Percentiles rank a stretch among this genome's conserved stretches.
phyloP scores from a whole-genome alignment of 2,113 vertebrate species.

The Suricata suricatta region DNA sequence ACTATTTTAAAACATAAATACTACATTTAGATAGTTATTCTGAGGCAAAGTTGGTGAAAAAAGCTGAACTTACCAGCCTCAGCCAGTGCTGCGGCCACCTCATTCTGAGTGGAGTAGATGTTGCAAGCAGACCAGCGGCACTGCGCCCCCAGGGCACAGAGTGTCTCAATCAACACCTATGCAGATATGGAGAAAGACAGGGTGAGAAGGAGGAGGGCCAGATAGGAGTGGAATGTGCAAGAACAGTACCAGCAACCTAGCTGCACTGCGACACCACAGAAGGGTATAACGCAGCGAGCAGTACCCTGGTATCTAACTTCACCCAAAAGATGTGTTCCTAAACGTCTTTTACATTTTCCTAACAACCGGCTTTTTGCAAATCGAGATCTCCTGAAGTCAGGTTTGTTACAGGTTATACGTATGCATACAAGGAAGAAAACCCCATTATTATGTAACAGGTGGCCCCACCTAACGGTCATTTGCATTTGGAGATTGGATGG shows the following conservation, averaged over 20 bases:
- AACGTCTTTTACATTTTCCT: constrained; percentile 14
- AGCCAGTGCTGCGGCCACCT: constrained; percentile 96
- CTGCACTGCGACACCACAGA: background rate
- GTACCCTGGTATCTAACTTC: background rate
- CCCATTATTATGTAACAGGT: background rate
- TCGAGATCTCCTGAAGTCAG: background rate
- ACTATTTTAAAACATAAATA: background rate
- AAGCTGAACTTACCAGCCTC: constrained; percentile 90
- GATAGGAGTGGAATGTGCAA: background rate
- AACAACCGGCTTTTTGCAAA: background rate
- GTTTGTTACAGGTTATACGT: background rate
- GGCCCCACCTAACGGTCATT: background rate
- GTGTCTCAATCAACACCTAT: constrained; percentile 97
- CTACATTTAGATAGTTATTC: background rate
- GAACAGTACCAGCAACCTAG: background rate
- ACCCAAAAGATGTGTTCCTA: background rate
- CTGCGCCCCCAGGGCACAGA: constrained; percentile 96
- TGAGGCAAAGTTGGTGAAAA: background rate
- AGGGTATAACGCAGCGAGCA: background rate
- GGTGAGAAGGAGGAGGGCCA: background rate
- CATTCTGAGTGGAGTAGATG: constrained; percentile 99
- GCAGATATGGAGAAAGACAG: background rate
- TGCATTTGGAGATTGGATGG: background rate
- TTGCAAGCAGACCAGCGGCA: constrained; percentile 99
- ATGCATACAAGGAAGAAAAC: background rate